These are phyloP conservation scores for Geopemphigus sp. DNA, from an alignment of 1,140 invertebrate genomes.

Conservation along the genomic window DNA sequence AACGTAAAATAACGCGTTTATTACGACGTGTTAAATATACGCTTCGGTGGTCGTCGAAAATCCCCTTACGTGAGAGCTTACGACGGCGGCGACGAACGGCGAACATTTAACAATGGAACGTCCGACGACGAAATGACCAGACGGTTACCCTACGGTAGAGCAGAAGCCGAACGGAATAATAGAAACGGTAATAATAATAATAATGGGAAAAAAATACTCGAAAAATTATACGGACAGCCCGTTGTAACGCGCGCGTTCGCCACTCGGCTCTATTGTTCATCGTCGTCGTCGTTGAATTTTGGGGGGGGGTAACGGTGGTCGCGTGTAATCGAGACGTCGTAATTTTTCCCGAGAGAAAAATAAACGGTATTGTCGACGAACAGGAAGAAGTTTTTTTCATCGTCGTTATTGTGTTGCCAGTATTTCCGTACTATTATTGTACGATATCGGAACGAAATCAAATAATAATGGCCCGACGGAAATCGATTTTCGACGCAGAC, in stretches of 20 bases:
- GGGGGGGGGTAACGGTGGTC: not conserved
- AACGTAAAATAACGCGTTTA: too few species aligned
- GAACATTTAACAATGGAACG: not conserved
- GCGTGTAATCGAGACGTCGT: not conserved
- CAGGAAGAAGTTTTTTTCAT: not conserved
- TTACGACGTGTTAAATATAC: not conserved
- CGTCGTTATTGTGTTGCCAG: too few species aligned
- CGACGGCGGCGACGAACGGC: not conserved
- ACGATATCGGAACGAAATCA: not conserved
- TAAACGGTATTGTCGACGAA: not conserved
- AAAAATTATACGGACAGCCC: slow-evolving; percentile 1
- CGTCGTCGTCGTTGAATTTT: not conserved
- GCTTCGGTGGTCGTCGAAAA: not conserved
- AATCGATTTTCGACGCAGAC: not conserved
- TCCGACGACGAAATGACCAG: not conserved
- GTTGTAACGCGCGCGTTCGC: not conserved
- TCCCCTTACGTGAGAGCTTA: too few species aligned
- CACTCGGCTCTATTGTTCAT: not conserved
- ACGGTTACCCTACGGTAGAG: too few species aligned
- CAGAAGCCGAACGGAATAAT: not conserved
- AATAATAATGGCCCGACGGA: not conserved
- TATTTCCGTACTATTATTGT: not conserved
- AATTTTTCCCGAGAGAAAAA: not conserved
- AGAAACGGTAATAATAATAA: not conserved
- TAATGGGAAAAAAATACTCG: not conserved